These are phyloP conservation scores for Yoshiicerus persimilis DNA, from an alignment of 1,140 invertebrate genomes.

Conservation along the genomic window DNA sequence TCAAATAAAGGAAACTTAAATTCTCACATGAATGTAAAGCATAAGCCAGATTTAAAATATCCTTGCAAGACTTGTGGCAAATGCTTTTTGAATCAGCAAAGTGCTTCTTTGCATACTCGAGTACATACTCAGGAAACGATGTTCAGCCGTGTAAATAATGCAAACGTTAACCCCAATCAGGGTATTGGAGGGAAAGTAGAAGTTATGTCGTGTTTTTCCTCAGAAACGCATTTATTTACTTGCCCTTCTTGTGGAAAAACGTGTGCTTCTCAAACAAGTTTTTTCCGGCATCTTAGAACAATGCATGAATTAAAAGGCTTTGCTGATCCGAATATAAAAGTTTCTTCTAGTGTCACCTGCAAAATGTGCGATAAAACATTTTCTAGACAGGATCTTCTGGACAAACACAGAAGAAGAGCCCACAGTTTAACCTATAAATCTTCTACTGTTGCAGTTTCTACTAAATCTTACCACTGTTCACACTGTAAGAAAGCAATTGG, in stretches of 20 bases:
- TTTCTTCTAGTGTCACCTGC: neutral
- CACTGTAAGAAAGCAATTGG: neutral
- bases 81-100: neutral
- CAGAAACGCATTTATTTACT: neutral
- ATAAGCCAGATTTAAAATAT: neutral
- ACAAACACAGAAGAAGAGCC: neutral
- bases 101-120: neutral
- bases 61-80: neutral
- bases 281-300: neutral
- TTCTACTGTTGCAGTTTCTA: too few species aligned
- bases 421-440: neutral
- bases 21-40: neutral
- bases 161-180: too few species aligned
- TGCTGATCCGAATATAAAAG: neutral
- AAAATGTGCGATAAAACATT: neutral
- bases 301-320: neutral
- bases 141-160: neutral
- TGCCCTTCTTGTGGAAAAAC: neutral
- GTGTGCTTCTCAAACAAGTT: neutral
- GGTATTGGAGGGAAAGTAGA: neutral
- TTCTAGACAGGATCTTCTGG: neutral
- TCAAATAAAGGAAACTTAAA: neutral
- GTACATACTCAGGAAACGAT: neutral
- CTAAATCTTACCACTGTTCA: neutral
- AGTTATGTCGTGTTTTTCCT: neutral